Percentiles rank a stretch among this genome's conserved stretches.
phyloP scores from a whole-genome alignment of 2,797 vertebrate genomes.

The Adrianichthys oophorus region DNA sequence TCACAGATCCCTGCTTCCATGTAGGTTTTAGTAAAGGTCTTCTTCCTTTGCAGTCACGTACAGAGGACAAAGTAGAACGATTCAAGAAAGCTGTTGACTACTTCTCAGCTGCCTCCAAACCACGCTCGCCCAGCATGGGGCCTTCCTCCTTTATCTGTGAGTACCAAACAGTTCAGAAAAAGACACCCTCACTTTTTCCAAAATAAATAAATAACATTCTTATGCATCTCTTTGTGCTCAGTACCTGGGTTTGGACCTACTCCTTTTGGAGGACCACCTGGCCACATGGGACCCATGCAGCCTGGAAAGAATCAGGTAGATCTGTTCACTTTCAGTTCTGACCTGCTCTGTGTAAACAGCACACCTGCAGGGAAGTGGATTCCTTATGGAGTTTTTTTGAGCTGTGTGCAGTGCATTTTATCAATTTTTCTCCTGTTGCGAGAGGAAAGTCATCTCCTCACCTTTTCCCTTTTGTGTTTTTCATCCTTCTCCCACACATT shows the following conservation, averaged over 20 bases:
- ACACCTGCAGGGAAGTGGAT: too few species aligned
- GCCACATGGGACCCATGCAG: slow-evolving; percentile 84
- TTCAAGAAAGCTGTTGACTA: slow-evolving; percentile 95
- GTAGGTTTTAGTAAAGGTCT: background rate
- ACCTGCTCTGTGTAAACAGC: background rate
- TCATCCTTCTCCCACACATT: background rate
- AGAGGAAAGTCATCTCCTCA: background rate
- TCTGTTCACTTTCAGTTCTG: background rate
- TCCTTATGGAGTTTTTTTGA: too few species aligned
- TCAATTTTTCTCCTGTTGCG: too few species aligned
- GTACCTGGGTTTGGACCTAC: slow-evolving; percentile 85
- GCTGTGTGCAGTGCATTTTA: too few species aligned
- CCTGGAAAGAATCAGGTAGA: slow-evolving; percentile 87
- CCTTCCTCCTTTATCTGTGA: slow-evolving; percentile 87
- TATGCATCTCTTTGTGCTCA: slow-evolving; percentile 22
- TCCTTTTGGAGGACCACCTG: slow-evolving; percentile 84
- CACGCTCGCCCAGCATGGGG: slow-evolving; percentile 83
- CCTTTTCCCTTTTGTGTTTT: background rate
- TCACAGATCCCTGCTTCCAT: background rate
- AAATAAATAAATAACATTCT: background rate
- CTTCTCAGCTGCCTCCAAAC: slow-evolving; percentile 90
- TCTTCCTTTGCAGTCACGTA: slow-evolving; percentile 81
- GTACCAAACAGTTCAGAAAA: slow-evolving; percentile 43
- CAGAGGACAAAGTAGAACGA: slow-evolving; percentile 90
- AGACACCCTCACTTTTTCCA: background rate